A percentile compares a stretch with the other conserved stretches of the same genome.
Evolutionary conservation across 1,140 invertebrate species (phyloP).

Genomic region (Drosophila mauritiana): DNA sequence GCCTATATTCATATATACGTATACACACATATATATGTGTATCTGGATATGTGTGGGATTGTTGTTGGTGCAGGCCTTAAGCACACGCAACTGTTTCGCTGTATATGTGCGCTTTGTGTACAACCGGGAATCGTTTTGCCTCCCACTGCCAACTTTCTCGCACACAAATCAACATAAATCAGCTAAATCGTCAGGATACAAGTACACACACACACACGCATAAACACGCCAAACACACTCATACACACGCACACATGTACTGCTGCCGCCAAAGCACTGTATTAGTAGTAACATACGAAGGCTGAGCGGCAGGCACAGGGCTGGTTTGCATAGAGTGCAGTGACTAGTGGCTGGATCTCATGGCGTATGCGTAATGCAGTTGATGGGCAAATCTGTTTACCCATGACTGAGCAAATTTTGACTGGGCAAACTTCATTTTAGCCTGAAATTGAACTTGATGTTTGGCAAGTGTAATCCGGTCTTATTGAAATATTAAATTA

Average conservation of each 20-base stretch:
- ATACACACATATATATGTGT: not conserved
- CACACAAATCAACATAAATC: constrained; percentile 81
- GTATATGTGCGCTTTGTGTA: constrained; percentile 54
- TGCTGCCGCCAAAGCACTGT: constrained; percentile 50
- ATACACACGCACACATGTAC: constrained; percentile 10
- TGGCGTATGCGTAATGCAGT: constrained; percentile 54
- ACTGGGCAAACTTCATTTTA: constrained; percentile 53
- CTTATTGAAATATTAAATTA: constrained; percentile 37
- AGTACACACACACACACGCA: constrained; percentile 42
- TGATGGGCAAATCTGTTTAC: constrained; percentile 54
- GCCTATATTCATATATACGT: constrained; percentile 11
- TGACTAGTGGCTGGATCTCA: constrained; percentile 43
- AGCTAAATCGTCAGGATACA: constrained; percentile 76
- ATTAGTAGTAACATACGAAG: constrained; percentile 62
- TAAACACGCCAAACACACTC: constrained; percentile 6
- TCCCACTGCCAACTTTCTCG: constrained; percentile 59
- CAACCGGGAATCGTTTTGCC: constrained; percentile 70
- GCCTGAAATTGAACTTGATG: constrained; percentile 48
- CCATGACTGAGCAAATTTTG: constrained; percentile 53
- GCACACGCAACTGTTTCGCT: constrained; percentile 56
- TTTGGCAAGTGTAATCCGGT: constrained; percentile 48
- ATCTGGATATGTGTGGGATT: constrained; percentile 3
- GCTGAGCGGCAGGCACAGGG: constrained; percentile 52
- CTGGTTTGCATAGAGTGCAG: constrained; percentile 50
- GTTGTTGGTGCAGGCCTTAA: constrained; percentile 75